Evolutionary conservation across 2,113 vertebrate species (phyloP).

Genomic region (Gambusia holbrooki): DNA sequence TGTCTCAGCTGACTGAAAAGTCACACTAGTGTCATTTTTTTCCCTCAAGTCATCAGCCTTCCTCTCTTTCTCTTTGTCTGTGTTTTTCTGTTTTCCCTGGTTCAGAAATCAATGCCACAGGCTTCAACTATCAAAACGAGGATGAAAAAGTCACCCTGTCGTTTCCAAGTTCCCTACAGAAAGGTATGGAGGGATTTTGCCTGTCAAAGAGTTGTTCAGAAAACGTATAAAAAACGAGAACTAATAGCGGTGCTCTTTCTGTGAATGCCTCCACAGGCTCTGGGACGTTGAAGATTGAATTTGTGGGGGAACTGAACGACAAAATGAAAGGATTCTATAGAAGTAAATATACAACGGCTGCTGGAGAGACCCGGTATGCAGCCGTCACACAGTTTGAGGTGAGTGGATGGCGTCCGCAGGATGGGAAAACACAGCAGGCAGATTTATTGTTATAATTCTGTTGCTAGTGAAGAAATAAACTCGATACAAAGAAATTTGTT

Average conservation of each 20-base stretch:
- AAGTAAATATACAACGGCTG: conserved; percentile 90
- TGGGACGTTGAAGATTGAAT: conserved; percentile 94
- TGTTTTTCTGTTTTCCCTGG: neutral
- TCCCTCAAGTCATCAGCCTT: neutral
- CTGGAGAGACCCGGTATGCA: conserved; percentile 91
- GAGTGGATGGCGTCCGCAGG: conserved; percentile 7
- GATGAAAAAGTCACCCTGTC: conserved; percentile 99
- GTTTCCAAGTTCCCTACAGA: conserved; percentile 92
- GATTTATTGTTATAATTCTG: too few species aligned
- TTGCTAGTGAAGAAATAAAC: neutral
- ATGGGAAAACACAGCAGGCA: too few species aligned
- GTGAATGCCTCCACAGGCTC: conserved; percentile 79
- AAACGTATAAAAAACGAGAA: neutral
- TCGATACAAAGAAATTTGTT: neutral
- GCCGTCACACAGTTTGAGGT: conserved; percentile 99
- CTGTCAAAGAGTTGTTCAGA: neutral
- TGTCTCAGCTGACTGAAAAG: neutral
- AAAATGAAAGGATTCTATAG: conserved; percentile 99
- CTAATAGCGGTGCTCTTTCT: conserved; percentile 16
- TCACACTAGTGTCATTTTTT: neutral
- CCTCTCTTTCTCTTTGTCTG: neutral
- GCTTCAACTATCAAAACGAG: conserved; percentile 99
- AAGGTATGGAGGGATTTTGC: conserved; percentile 78
- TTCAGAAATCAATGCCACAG: conserved; percentile 95
- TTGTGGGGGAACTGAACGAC: conserved; percentile 96